These are phyloP conservation scores for Xanthorhoe designata DNA, from an alignment of 2,888 invertebrate species.

Conservation along the genomic window DNA sequence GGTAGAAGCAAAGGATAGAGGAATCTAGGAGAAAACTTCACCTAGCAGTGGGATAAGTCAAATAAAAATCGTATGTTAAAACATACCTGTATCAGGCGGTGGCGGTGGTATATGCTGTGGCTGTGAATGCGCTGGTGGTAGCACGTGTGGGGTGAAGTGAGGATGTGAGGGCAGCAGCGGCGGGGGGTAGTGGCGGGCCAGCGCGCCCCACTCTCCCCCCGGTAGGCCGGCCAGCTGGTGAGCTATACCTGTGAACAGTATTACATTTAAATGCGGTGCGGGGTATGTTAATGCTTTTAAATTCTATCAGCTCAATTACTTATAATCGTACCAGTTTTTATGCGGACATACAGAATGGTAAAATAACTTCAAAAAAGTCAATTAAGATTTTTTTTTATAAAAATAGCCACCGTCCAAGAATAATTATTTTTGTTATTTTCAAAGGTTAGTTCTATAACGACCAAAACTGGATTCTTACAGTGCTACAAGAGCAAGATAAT, in stretches of 20 bases:
- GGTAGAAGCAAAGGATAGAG: no score
- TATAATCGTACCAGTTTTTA: no score
- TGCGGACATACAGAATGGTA: no score
- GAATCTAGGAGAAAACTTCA: no score
- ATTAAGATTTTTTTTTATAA: no score
- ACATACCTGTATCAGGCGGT: slow-evolving; percentile 80
- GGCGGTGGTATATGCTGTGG: slow-evolving; percentile 76
- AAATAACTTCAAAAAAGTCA: no score
- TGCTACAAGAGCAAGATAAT: not conserved
- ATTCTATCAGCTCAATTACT: not conserved
- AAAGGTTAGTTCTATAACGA: no score
- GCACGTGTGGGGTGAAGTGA: slow-evolving; percentile 85
- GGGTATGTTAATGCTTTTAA: not conserved
- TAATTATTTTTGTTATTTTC: no score
- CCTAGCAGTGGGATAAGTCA: no score
- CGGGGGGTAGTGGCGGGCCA: slow-evolving; percentile 87
- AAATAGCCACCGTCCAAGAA: no score
- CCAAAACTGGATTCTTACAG: not conserved
- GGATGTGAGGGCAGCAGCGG: slow-evolving; percentile 80
- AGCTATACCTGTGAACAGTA: slow-evolving; percentile 86
- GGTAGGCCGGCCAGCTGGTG: slow-evolving; percentile 90
- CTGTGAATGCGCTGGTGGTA: slow-evolving; percentile 83
- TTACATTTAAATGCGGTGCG: not conserved
- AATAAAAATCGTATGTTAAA: not conserved
- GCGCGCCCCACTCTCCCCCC: slow-evolving; percentile 87